phyloP scores from a whole-genome alignment of 2,797 vertebrate genomes.

The Rhodeus uyekii region DNA sequence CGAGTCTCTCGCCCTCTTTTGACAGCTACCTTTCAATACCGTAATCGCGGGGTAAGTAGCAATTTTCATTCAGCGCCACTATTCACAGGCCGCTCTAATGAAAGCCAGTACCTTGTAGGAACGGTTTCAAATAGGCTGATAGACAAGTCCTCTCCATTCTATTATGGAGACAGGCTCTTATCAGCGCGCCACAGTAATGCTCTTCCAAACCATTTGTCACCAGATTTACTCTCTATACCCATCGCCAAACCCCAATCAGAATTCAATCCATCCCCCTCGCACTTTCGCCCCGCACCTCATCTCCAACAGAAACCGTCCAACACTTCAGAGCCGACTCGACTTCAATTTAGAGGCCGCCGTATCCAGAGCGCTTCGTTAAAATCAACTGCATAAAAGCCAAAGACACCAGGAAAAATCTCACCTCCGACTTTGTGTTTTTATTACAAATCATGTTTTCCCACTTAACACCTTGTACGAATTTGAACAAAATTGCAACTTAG shows the following conservation, averaged over 20 bases:
- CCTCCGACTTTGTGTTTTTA: not conserved
- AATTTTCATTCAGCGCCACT: constrained; percentile 85
- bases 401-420: not conserved
- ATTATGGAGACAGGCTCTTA: constrained; percentile 75
- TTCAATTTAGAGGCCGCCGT: not conserved
- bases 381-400: constrained; percentile 22
- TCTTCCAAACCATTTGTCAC: constrained; percentile 64
- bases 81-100: constrained; percentile 84
- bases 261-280: constrained; percentile 46
- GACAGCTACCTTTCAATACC: constrained; percentile 91
- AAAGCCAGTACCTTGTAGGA: constrained; percentile 82
- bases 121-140: constrained; percentile 83
- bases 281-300: constrained; percentile 30
- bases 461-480: not conserved
- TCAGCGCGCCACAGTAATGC: constrained; percentile 77
- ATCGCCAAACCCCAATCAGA: constrained; percentile 50
- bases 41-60: constrained; percentile 81
- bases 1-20: constrained; percentile 74
- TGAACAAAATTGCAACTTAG: not conserved
- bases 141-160: constrained; percentile 79
- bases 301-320: constrained; percentile 34
- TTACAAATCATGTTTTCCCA: not conserved
- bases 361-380: not conserved
- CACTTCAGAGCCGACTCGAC: constrained; percentile 28
- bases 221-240: constrained; percentile 57